Base-by-base conservation (phyloP, 2,113 vertebrate species). In the Etheostoma cragini region DNA sequence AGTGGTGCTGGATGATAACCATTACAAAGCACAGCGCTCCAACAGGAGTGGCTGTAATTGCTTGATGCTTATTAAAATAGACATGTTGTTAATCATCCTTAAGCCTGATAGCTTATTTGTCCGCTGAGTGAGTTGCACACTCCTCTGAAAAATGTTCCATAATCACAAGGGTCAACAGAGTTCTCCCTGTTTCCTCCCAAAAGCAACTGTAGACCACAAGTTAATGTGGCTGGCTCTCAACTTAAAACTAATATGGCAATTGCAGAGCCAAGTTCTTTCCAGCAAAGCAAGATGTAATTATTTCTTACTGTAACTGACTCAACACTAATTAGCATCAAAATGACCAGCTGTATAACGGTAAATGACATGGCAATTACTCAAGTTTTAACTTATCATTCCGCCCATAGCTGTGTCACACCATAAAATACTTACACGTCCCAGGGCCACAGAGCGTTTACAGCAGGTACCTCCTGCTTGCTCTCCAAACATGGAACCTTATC, bases 291-390 rank as follows among this genome's bases (percentile, higher is more conserved):
- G 76, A 84, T 79, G 72, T 91, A 89, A 88, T 87, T 92, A 89
- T 87, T 80, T 87, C 82, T 92, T 86, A 90, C 90, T 78, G 84
- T 88, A 91, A 87, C 84, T 72, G 84, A 89, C 86, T 92, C 87
- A 85, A 82, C 84, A 83, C 46, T 72, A 86, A 83, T 88, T 87
- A 88, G 64, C 50, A 54, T 87, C 83, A 87, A 66, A 78, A 57
- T 53, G 42, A 71, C 75, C 87, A 85, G 79, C 82, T 90, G 91
- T 49, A 77, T 93, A 90, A 92, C 71, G 1, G 89, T 92, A 92
- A 42, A 94, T 81, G 72, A 78, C 75, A 86, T 70, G 71, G 69
- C 81, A 86, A 47, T 61, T 79, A 76, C 60, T 63, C 79, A 63
- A 52, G 72, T 82, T 91, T 79, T 46, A 15, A 33, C 84, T 85